Evolutionary conservation across 1,140 invertebrate genomes (phyloP).

Genomic region (Caenorhabditis brenneri): DNA sequence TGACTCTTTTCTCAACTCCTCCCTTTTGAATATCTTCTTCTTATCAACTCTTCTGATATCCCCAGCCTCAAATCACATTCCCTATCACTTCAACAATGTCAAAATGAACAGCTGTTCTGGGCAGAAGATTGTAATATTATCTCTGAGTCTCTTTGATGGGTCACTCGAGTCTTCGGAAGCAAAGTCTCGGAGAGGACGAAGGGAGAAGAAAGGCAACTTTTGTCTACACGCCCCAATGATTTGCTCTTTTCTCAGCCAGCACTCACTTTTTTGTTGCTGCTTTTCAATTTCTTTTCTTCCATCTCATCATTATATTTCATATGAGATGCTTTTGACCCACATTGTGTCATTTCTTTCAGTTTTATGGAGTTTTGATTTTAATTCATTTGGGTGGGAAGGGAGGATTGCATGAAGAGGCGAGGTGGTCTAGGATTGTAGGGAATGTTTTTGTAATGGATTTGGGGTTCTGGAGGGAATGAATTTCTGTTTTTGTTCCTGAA

Average conservation of each 20-base stretch:
- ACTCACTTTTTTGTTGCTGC: background rate
- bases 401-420: no score
- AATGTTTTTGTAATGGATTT: no score
- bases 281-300: background rate
- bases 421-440: no score
- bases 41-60: background rate
- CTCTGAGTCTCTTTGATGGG: background rate
- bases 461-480: no score
- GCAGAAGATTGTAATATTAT: slow-evolving; percentile 9
- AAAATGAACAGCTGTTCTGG: slow-evolving; percentile 21
- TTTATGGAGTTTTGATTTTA: background rate
- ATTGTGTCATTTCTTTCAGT: background rate
- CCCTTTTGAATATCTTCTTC: background rate
- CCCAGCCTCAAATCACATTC: background rate
- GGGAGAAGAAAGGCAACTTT: slow-evolving; percentile 17
- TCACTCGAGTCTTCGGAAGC: no score
- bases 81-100: background rate
- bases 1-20: background rate
- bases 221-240: background rate
- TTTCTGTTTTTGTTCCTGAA: no score
- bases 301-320: background rate
- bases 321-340: background rate
- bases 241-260: background rate
- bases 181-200: no score
- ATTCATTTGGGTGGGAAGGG: no score